phyloP scores from a whole-genome alignment of 2,113 vertebrate genomes.

The Scomber scombrus region DNA sequence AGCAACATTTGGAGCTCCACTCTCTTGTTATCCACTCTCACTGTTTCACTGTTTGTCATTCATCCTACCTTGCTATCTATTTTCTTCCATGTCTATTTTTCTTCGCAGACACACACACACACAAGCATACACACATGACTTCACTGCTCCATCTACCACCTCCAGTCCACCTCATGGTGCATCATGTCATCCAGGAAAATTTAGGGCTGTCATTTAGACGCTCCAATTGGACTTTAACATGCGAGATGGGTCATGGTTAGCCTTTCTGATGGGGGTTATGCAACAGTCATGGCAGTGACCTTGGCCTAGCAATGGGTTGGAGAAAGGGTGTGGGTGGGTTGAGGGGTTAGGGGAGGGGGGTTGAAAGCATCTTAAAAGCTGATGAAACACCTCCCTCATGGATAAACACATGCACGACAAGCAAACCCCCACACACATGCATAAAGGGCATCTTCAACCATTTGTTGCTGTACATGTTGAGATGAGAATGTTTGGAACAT shows the following conservation, averaged over 20 bases:
- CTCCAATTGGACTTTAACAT: constrained; percentile 70
- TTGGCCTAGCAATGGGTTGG: constrained; percentile 68
- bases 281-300: constrained; percentile 76
- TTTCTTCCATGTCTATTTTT: constrained; percentile 1
- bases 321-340: constrained; percentile 30
- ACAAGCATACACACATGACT: constrained; percentile 44
- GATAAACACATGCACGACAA: constrained; percentile 34
- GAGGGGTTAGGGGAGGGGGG: constrained; percentile 18
- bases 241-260: constrained; percentile 66
- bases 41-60: neutral
- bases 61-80: neutral
- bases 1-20: constrained; percentile 40
- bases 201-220: constrained; percentile 70
- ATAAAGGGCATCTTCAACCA: neutral
- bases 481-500: constrained; percentile 13
- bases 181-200: constrained; percentile 67
- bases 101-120: neutral
- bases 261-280: constrained; percentile 73
- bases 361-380: constrained; percentile 72
- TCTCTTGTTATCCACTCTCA: constrained; percentile 23
- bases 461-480: constrained; percentile 23
- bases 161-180: constrained; percentile 34
- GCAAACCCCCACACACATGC: constrained; percentile 1
- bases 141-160: constrained; percentile 33
- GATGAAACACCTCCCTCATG: constrained; percentile 46